Base-by-base conservation (phyloP, 2,888 invertebrate genomes). In the Xestobium rufovillosum region DNA sequence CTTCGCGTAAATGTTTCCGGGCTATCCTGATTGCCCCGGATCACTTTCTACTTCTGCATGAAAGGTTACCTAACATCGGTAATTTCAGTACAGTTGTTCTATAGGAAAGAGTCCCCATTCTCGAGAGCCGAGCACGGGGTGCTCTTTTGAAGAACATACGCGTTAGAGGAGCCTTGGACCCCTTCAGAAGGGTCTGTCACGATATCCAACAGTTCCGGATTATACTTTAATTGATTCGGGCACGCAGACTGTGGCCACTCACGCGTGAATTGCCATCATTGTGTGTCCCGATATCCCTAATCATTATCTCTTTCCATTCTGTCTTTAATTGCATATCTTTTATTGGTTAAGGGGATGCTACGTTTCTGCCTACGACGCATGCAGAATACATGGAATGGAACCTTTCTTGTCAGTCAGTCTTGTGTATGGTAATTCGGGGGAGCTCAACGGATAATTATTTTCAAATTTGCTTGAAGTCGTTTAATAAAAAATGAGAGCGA, bases 171-270 rank as follows among this genome's bases (percentile, higher is more conserved):
- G 15, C 6, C 28, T 27, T 27, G 6, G 6, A 4, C 6, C 28
- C 10, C 12, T 10, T 11, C 23, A 6, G 13, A 25, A 53, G 56
- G 56, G 57, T 52, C 59, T 53, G 57, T 57, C 57, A 53, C 48
- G 52, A 56, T 50, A 54, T 57, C 60, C 55, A 53, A 53, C 63
- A 66, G 71, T 71, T 71, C 70, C 70, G 71, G 71, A 71, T 71
- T 71, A 70, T 70, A 70, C 67, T 71, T 71, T 71, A 72, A 72
- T 72, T 71, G 72, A 72, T 72, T 71, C 67, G 62, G 60, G 64
- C 64, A 65, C 63, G 64, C 63, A 64, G 54, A 58, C 63, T 59
- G 61, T 52, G 59, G 54, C 56, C 52, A 56, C 54, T 63, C 63
- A 60, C 59, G 61, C 63, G 65, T 61, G 53, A 65, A 63, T 55